Evolutionary conservation across 2,113 vertebrate genomes (phyloP).

Genomic region (Tenrec ecaudatus): DNA sequence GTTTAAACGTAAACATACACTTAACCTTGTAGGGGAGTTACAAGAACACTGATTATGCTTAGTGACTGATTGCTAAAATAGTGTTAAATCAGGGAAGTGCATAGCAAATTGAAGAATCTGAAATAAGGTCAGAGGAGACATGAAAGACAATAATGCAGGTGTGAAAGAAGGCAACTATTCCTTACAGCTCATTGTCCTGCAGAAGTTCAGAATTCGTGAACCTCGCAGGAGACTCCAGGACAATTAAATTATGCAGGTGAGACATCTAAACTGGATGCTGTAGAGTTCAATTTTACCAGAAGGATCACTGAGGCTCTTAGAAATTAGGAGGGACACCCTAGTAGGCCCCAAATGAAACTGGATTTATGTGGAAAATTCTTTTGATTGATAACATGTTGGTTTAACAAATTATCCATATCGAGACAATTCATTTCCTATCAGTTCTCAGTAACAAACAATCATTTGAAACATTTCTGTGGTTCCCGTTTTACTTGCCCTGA

Average conservation of each 20-base stretch:
- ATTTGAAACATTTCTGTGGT: constrained; percentile 25
- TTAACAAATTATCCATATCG: not conserved
- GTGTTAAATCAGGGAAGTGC: not conserved
- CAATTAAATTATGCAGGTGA: not conserved
- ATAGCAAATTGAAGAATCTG: not conserved
- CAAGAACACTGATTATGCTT: not conserved
- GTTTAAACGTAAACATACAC: not conserved
- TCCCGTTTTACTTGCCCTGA: not conserved
- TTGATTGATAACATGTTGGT: not conserved
- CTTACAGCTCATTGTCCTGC: not conserved
- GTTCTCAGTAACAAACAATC: not conserved
- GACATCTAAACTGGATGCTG: not conserved
- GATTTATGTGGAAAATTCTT: not conserved
- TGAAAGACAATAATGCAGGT: not conserved
- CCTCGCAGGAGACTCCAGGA: not conserved
- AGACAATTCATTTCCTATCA: not conserved
- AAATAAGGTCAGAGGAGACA: not conserved
- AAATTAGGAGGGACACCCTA: not conserved
- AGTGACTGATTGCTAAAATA: not conserved
- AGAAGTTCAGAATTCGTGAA: not conserved
- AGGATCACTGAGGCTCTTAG: not conserved
- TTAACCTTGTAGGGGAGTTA: not conserved
- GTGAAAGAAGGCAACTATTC: not conserved
- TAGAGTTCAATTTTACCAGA: not conserved
- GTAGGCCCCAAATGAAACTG: not conserved